Percentiles rank a stretch among this genome's conserved stretches.
Evolutionary conservation across 2,797 vertebrate genomes (phyloP).

Genomic region (Falco naumanni): DNA sequence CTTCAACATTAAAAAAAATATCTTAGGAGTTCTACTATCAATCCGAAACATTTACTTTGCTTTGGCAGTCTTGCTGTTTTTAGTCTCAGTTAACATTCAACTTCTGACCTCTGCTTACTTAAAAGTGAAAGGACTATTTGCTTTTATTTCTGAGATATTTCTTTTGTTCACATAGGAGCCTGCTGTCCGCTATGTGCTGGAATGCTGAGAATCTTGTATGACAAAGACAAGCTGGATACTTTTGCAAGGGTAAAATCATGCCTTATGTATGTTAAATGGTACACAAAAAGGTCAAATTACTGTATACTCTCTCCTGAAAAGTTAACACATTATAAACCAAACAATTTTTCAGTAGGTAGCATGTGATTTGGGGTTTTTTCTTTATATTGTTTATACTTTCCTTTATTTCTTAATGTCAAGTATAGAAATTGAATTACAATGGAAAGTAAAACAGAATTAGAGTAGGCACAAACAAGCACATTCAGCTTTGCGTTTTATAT

Average conservation of each 20-base stretch:
- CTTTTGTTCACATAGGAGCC: constrained; percentile 80
- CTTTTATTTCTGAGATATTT: not conserved
- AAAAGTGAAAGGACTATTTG: not conserved
- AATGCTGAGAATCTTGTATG: constrained; percentile 93
- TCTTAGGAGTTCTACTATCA: not conserved
- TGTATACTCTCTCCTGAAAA: not conserved
- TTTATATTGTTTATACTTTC: not conserved
- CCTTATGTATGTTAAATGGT: not conserved
- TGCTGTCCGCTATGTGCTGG: constrained; percentile 96
- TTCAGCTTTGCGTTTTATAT: not conserved
- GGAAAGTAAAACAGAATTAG: not conserved
- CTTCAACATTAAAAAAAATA: not conserved
- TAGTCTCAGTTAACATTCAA: not conserved
- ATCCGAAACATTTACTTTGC: not conserved
- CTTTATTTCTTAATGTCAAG: not conserved
- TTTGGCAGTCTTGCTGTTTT: not conserved
- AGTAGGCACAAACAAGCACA: not conserved
- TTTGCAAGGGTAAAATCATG: constrained; percentile 87
- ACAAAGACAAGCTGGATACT: constrained; percentile 90
- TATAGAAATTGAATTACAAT: not conserved
- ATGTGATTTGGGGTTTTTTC: not conserved
- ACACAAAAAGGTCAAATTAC: not conserved
- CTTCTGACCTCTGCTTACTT: not conserved
- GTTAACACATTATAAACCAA: not conserved
- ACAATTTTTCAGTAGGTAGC: not conserved